Percentiles rank a stretch among this genome's conserved stretches.
Evolutionary conservation across 2,113 vertebrate species (phyloP).

Genomic region (Scopus umbretta): DNA sequence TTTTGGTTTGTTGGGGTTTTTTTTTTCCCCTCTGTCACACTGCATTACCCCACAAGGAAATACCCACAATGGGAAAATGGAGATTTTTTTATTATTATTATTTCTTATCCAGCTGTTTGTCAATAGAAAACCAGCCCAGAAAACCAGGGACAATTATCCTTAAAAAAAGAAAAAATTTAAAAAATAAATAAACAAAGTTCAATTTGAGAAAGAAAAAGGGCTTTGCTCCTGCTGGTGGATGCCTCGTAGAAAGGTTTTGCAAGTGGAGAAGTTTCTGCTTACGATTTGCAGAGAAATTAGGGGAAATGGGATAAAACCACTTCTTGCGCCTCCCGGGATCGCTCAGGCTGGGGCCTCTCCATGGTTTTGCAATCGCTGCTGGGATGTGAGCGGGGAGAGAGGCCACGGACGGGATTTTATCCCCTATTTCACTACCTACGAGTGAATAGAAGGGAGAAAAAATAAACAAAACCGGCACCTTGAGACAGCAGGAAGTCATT

Average conservation of each 20-base stretch:
- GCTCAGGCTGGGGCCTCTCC: background rate
- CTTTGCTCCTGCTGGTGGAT: background rate
- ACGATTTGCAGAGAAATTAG: background rate
- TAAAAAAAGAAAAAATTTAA: background rate
- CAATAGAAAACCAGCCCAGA: background rate
- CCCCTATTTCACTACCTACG: background rate
- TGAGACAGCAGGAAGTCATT: background rate
- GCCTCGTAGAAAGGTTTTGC: background rate
- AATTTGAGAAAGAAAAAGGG: background rate
- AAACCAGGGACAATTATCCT: rapidly evolving
- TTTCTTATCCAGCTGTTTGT: background rate
- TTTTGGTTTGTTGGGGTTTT: background rate
- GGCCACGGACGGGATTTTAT: background rate
- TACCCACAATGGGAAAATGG: background rate
- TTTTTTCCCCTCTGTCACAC: too few species aligned
- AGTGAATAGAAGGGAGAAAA: background rate
- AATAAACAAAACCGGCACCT: background rate
- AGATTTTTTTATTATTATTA: too few species aligned
- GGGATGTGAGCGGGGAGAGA: background rate
- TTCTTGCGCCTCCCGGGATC: background rate
- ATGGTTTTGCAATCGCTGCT: background rate
- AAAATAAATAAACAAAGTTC: background rate
- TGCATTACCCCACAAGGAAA: background rate
- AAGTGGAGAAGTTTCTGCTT: background rate
- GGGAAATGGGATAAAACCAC: background rate